Conservation (phyloP, 2,113 vertebrate species). For the Anarhynchus alexandrinus region DNA sequence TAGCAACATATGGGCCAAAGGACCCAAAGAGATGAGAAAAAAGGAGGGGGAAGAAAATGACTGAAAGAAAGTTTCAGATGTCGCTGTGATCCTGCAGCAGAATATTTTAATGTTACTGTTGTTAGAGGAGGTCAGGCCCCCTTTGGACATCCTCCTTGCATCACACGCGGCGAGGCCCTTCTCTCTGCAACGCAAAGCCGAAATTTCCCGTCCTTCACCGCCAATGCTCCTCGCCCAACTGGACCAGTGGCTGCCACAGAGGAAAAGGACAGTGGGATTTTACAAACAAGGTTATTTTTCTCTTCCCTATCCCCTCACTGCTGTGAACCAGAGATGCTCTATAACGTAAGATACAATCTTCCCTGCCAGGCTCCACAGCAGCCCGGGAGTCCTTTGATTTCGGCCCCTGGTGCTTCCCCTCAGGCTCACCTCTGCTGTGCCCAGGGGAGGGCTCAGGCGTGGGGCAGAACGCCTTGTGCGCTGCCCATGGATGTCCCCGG, state of each 20-base stretch:
- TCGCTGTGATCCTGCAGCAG: slow-evolving; percentile 18
- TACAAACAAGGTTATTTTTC: not conserved
- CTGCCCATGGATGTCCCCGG: not conserved
- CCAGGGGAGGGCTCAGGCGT: not conserved
- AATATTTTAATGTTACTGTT: not conserved
- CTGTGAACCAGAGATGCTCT: not conserved
- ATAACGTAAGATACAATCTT: rapidly evolving
- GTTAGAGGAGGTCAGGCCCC: not conserved
- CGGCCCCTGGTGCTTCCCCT: not conserved
- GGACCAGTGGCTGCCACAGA: rapidly evolving
- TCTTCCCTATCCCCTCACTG: not conserved
- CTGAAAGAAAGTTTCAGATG: slow-evolving; percentile 60
- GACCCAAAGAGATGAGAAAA: slow-evolving; percentile 60
- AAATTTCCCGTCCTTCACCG: not conserved
- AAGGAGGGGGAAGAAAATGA: slow-evolving; percentile 25
- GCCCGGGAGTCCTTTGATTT: not conserved
- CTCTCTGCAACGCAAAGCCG: not conserved
- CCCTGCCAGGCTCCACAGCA: not conserved
- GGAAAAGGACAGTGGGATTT: not conserved
- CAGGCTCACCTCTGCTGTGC: not conserved
- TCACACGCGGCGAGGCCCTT: not conserved
- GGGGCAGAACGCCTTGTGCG: not conserved
- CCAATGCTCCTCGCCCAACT: not conserved
- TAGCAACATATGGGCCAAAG: slow-evolving; percentile 71
- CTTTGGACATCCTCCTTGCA: not conserved